These are phyloP conservation scores for Zeus faber DNA, from an alignment of 2,113 vertebrate species.

Conservation along the genomic window DNA sequence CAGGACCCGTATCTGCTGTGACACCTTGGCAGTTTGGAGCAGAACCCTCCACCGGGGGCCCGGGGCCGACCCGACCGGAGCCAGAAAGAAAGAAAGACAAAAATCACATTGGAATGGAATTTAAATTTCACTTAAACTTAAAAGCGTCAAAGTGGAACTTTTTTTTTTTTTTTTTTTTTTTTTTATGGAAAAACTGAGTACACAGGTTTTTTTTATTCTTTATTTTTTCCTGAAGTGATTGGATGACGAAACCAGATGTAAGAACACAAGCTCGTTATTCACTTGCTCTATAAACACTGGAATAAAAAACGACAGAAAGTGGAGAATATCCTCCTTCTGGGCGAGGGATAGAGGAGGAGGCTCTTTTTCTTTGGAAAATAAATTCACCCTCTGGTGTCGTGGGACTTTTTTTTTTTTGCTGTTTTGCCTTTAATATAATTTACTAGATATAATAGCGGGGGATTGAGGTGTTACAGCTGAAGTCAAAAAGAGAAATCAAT, in stretches of 20 bases:
- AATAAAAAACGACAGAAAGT: constrained; percentile 14
- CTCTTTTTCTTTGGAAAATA: too few species aligned
- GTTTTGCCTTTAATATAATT: too few species aligned
- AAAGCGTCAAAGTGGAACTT: too few species aligned
- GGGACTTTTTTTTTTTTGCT: too few species aligned
- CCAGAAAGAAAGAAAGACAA: constrained; percentile 5
- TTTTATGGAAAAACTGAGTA: constrained; percentile 25
- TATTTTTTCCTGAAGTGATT: too few species aligned
- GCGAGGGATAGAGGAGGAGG: background rate
- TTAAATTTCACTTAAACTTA: background rate
- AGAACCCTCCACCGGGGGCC: background rate
- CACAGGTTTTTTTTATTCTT: too few species aligned
- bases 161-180: too few species aligned
- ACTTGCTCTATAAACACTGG: too few species aligned
- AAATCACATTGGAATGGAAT: background rate
- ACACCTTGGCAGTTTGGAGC: constrained; percentile 12
- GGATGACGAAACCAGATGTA: constrained; percentile 8
- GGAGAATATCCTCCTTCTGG: background rate
- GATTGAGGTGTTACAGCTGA: too few species aligned
- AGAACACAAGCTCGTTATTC: background rate
- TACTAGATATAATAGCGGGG: too few species aligned
- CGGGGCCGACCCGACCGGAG: background rate
- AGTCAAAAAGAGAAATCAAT: too few species aligned
- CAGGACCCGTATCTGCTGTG: constrained; percentile 14
- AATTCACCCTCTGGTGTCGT: too few species aligned